Evolutionary conservation across 2,888 invertebrate genomes (phyloP), one percentile per base, ranked within the genome.

Genomic region (Helicoverpa assulta): DNA sequence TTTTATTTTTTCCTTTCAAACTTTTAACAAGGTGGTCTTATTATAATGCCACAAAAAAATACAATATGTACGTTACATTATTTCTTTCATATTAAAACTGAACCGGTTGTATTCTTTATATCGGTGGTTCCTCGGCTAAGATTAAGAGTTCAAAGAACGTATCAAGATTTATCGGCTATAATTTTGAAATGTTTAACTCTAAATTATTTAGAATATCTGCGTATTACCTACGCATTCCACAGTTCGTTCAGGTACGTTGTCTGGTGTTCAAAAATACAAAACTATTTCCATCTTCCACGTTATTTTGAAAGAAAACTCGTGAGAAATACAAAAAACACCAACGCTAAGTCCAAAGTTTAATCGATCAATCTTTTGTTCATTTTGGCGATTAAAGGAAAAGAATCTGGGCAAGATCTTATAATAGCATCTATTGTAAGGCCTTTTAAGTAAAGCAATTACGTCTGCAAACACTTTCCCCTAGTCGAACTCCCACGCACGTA

Each of bases 121-220:
- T 29, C 16, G n/a, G 37, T 33, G n/a, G n/a, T 62, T 65, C 56
- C 58, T 21, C 19, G 19, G 58, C 8, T 12, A 54, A 66, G 65
- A 53, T 68, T 62, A 65, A 78, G 79, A 77, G 79, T 79, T 77
- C 80, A 77, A 77, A 77, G 76, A 79, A 55, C 65, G 43, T 62
- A 56, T 47, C 54, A 77, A 72, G 66, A 77, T 71, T 51, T 43
- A 73, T 33, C 40, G 50, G 67, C 73, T 60, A 50, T 52, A 51
- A 52, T 63, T 43, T 63, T 65, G 69, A 74, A 78, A 73, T 78
- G 68, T 76, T 78, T 73, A 73, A 59, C 51, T 65, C 43, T 74
- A 66, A 77, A 78, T 66, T 69, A 78, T 74, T 29, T 65, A 73
- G 58, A 62, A 74, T 73, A 59, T 40, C 40, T 40, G 14, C 68